A percentile compares a stretch with the other conserved stretches of the same genome.
Conservation (phyloP, 2,797 vertebrate species). For the Acomys russatus region DNA sequence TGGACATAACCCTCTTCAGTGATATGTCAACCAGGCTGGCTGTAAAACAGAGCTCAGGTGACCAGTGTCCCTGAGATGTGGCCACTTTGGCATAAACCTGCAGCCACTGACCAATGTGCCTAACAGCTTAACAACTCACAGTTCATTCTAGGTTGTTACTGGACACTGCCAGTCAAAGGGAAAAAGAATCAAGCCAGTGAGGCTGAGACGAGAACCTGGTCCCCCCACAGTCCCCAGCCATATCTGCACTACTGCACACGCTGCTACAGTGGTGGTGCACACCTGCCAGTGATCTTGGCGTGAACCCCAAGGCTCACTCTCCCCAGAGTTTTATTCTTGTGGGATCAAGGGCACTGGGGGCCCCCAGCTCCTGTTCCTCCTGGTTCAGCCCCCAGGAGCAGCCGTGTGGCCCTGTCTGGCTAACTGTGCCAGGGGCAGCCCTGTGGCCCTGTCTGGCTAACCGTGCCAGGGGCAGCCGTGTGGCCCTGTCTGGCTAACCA, state of each 20-base stretch:
- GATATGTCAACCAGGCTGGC: no score
- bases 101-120: background rate
- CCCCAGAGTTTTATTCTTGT: background rate
- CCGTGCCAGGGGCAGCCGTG: no score
- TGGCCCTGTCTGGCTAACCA: no score
- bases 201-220: background rate
- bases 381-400: background rate
- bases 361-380: background rate
- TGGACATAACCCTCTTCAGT: background rate
- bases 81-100: background rate
- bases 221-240: no score
- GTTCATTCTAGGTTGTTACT: background rate
- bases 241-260: fast-evolving
- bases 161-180: background rate
- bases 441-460: background rate
- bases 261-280: fast-evolving
- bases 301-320: background rate
- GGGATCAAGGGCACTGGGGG: background rate
- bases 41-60: background rate
- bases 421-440: background rate
- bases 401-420: background rate
- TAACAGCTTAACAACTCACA: background rate
- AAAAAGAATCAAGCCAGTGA: background rate
- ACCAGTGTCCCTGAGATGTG: no score
- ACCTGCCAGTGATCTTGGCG: no score